Conservation (phyloP, 2,888 invertebrate species). For the Synergus japonicus region DNA sequence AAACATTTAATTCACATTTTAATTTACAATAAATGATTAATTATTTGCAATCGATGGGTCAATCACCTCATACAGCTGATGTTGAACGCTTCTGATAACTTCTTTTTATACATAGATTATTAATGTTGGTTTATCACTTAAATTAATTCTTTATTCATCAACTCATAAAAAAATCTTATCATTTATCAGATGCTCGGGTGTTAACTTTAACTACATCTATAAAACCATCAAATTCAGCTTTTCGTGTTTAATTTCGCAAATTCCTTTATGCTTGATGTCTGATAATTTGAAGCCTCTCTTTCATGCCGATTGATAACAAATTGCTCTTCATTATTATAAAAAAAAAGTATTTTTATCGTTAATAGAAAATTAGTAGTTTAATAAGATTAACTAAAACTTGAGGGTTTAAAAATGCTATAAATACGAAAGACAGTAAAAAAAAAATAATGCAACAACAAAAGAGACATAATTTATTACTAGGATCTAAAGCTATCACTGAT, state of each 20-base stretch:
- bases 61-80: neutral
- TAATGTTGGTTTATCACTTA: neutral
- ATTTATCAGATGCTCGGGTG: neutral
- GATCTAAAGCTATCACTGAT: neutral
- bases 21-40: neutral
- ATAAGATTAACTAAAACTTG: too few species aligned
- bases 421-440: neutral
- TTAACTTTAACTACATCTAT: constrained; percentile 1
- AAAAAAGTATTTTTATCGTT: too few species aligned
- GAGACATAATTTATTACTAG: neutral
- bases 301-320: constrained; percentile 2
- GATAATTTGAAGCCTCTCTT: neutral
- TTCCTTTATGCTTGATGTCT: neutral
- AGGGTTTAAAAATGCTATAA: neutral
- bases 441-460: neutral
- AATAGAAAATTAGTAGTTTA: too few species aligned
- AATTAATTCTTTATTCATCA: neutral
- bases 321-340: neutral
- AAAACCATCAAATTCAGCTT: neutral
- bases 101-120: neutral
- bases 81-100: too few species aligned
- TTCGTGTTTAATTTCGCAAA: constrained; percentile 13
- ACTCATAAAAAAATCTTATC: neutral
- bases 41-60: neutral
- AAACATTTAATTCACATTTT: too few species aligned